phyloP scores from a whole-genome alignment of 2,888 invertebrate genomes.

The Lapara coniferarum region DNA sequence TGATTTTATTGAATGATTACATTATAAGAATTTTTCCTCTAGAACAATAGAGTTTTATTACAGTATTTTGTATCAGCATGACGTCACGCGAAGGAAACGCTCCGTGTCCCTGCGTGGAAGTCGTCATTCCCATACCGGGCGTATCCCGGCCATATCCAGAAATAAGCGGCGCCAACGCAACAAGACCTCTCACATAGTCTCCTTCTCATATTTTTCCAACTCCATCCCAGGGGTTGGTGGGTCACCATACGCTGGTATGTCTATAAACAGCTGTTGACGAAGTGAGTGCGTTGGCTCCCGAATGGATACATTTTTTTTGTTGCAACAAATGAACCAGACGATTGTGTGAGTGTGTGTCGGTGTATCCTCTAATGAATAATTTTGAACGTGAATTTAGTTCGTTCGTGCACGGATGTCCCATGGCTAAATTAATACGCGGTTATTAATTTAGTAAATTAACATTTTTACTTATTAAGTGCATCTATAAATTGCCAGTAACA shows the following conservation, averaged over 20 bases:
- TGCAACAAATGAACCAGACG: conserved; percentile 44
- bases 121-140: conserved; percentile 75
- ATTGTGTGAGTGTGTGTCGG: conserved; percentile 30
- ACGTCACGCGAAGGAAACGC: conserved; percentile 72
- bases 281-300: conserved; percentile 61
- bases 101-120: conserved; percentile 69
- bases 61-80: conserved; percentile 53
- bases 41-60: neutral
- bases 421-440: conserved; percentile 16
- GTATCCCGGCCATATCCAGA: conserved; percentile 62
- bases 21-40: neutral
- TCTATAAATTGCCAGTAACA: neutral
- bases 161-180: conserved; percentile 54
- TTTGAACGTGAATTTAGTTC: conserved; percentile 34
- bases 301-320: conserved; percentile 49
- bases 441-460: conserved; percentile 13
- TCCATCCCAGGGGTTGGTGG: conserved; percentile 37
- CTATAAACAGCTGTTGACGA: conserved; percentile 79
- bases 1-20: neutral
- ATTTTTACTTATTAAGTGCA: neutral
- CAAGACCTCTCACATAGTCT: conserved; percentile 38
- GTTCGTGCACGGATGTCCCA: conserved; percentile 16
- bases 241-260: conserved; percentile 54
- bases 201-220: conserved; percentile 25
- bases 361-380: conserved; percentile 35